Evolutionary conservation across 64 coral and sea anemone genomes (phyloP), one percentile per base, ranked within the genome.

Genomic region (Stichodactyla helianthus): DNA sequence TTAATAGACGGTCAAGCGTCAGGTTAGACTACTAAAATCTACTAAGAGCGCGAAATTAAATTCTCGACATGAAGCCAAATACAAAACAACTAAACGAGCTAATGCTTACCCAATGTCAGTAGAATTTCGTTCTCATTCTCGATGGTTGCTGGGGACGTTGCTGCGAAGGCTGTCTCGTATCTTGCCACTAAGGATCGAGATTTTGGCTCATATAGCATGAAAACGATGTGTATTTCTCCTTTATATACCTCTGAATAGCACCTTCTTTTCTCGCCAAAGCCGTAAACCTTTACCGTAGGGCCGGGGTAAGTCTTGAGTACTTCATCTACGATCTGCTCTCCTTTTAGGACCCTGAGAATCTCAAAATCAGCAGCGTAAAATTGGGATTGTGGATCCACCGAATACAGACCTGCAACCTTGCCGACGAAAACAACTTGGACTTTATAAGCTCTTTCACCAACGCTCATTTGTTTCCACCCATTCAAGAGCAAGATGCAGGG

Each of bases 331-430:
- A 97, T 90, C 28, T 93, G 58, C 44, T 83, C 79, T 22, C 94
- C 94, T 79, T 97, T 97, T 7, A 97, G 52, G 44, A 97, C 82
- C 81, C 88, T 87, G 77, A 83, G 17, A 23, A 97, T 87, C 53
- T 93, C 89, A 88, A 97, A 97, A 55, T 97, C 94, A 17, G 94
- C 94, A 9, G 94, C 91, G 53, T 97, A 89, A 9, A 64, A 87
- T 7, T 89, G 22, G 0, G 91, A 78, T 16, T 50, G 15, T 25
- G 65, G 44, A 31, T 87, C 87, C 13, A 87, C 25, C 31, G 12
- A 52, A 67, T 97, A 93, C n/a, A 92, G 79, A 35, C 84, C 85
- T 9, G 89, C 81, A 17, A 89, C 89, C 65, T 97, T 97, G 18
- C 91, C 94, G 35, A 93, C 70, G 76, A 97, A 97, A 5, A 97